Evolutionary conservation across 1,140 invertebrate genomes (phyloP), one percentile per base, ranked within the genome.

Genomic region (Drosophila trapezifrons): DNA sequence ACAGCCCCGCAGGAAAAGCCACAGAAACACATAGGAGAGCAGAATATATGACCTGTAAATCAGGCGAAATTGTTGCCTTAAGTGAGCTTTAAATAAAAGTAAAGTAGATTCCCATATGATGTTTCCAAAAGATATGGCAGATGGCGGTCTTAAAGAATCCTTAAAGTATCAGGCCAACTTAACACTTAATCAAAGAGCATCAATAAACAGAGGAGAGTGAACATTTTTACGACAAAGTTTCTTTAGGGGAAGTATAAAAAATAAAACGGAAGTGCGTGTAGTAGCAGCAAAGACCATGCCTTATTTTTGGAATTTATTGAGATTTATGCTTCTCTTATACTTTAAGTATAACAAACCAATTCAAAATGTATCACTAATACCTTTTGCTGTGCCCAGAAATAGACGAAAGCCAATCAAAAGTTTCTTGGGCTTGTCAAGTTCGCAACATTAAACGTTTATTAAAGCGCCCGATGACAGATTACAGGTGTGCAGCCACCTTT

Each of bases 401-500:
- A n/a, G 12, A 17, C 10, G 22, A 38, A 15, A 56, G 65, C 17
- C 56, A 76, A 79, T 69, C 62, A 66, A 80, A 76, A 80, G 60
- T 63, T 74, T 38, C 37, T 43, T 43, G 25, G 8, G 49, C 13
- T 40, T 32, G 42, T 54, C 59, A 58, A 54, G 47, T 42, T 38
- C 7, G 54, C n/a, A 22, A 42, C 47, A 60, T 80, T 75, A 89
- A 84, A 69, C 66, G 77, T 69, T 78, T 87, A 80, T 83, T 89
- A 87, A 86, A 89, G 72, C 49, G 54, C 37, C 59, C 46, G 71
- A 66, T 76, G 80, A 80, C 69, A 80, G 84, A 89, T 89, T 84
- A 80, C 77, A 89, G 80, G 84, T 81, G 58, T 72, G 65, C 51
- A 42, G 42, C 27, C 40, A 57, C 42, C 47, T 25, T 38, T 35